phyloP scores from a whole-genome alignment of 1,140 invertebrate genomes.

The Latrodectus geometricus region DNA sequence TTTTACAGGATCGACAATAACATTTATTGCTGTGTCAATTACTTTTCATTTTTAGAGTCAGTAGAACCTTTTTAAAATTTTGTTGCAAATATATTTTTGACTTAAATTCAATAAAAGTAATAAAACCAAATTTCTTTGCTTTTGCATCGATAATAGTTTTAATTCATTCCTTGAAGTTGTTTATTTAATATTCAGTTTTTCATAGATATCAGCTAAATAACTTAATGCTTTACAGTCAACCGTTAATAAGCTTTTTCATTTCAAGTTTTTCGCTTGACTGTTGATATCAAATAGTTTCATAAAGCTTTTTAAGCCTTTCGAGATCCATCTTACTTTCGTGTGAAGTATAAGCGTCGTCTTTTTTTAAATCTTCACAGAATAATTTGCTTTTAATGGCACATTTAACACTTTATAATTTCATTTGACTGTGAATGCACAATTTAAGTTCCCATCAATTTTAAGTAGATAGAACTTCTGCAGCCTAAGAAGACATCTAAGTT shows the following conservation, averaged over 20 bases:
- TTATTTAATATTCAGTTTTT: slow-evolving; percentile 17
- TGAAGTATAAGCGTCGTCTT: too few species aligned
- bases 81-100: slow-evolving; percentile 8
- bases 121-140: slow-evolving; percentile 44
- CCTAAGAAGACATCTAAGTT: too few species aligned
- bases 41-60: too few species aligned
- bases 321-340: slow-evolving; percentile 59
- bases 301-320: slow-evolving; percentile 55
- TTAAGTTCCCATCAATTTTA: too few species aligned
- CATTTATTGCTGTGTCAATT: too few species aligned
- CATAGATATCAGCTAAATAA: slow-evolving; percentile 59
- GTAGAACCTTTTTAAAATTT: slow-evolving; percentile 48
- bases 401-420: too few species aligned
- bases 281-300: slow-evolving; percentile 33
- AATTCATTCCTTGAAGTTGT: slow-evolving; percentile 40
- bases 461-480: too few species aligned
- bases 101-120: slow-evolving; percentile 35
- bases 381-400: too few species aligned
- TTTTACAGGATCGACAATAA: too few species aligned
- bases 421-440: too few species aligned
- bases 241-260: slow-evolving; percentile 31
- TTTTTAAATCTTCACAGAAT: too few species aligned
- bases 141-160: slow-evolving; percentile 60
- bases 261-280: slow-evolving; percentile 44
- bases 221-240: slow-evolving; percentile 59